Conservation (phyloP, 2,888 invertebrate species). For the Dioctria linearis region DNA sequence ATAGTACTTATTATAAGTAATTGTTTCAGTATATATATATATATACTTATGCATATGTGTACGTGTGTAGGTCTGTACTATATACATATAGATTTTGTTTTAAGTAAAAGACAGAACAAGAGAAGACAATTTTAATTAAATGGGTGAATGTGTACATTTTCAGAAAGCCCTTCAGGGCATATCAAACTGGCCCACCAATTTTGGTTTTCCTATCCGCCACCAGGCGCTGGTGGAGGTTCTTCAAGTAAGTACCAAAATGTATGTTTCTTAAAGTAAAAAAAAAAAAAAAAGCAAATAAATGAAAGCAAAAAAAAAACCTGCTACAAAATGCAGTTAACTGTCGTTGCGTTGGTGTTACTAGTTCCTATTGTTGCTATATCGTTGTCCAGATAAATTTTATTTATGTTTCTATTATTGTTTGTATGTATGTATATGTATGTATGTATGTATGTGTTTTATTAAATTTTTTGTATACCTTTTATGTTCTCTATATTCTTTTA, state of each 20-base stretch:
- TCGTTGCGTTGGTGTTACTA: background rate
- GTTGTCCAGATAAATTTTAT: no score
- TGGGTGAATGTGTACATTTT: conserved; percentile 57
- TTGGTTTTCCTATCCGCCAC: conserved; percentile 88
- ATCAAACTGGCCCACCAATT: conserved; percentile 88
- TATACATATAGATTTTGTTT: no score
- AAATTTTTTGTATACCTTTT: background rate
- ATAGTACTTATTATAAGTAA: no score
- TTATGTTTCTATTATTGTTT: background rate
- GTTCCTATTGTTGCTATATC: no score
- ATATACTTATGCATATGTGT: no score
- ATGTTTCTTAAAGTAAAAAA: conserved; percentile 29
- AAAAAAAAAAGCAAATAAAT: conserved; percentile 6
- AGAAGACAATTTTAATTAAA: conserved; percentile 40
- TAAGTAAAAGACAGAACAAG: background rate
- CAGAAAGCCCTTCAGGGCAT: conserved; percentile 70
- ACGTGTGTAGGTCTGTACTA: no score
- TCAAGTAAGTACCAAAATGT: conserved; percentile 72
- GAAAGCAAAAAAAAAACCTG: conserved; percentile 16
- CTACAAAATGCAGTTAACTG: conserved; percentile 33
- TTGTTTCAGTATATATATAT: no score
- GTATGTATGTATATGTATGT: background rate
- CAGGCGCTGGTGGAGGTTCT: conserved; percentile 79
- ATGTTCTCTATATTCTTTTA: no score
- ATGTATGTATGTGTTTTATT: background rate